These are phyloP conservation scores for Nicator chloris DNA, from an alignment of 2,113 vertebrate species.

Conservation along the genomic window DNA sequence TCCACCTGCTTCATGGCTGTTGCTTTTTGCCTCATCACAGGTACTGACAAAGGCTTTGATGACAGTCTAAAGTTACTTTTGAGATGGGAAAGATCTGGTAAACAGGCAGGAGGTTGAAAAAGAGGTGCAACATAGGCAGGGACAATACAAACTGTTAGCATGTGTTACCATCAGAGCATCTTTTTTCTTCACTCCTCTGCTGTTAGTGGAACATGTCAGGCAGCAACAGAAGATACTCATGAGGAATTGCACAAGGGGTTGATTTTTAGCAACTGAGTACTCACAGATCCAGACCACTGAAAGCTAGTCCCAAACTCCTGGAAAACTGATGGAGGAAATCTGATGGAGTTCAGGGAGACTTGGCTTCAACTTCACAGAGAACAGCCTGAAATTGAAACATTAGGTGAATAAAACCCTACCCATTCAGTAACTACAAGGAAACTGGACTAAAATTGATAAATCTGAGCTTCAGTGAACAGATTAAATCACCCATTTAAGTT, in stretches of 20 bases:
- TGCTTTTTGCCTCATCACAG: neutral
- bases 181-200: neutral
- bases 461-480: constrained; percentile 4
- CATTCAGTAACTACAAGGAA: neutral
- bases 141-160: neutral
- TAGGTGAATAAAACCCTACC: neutral
- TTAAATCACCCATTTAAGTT: constrained; percentile 28
- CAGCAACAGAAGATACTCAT: accelerated
- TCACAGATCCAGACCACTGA: neutral
- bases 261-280: neutral
- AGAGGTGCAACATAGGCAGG: neutral
- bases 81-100: neutral
- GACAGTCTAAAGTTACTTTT: neutral
- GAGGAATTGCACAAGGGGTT: neutral
- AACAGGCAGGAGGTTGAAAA: neutral
- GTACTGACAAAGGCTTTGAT: neutral
- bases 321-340: neutral
- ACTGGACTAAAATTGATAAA: neutral
- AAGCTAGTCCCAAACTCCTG: neutral
- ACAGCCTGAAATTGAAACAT: neutral
- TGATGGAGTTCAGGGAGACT: neutral
- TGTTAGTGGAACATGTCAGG: neutral
- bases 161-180: neutral
- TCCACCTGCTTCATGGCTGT: neutral
- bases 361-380: neutral